These are phyloP conservation scores for Philotrypesis tridentata DNA, from an alignment of 1,140 invertebrate genomes.

Conservation along the genomic window DNA sequence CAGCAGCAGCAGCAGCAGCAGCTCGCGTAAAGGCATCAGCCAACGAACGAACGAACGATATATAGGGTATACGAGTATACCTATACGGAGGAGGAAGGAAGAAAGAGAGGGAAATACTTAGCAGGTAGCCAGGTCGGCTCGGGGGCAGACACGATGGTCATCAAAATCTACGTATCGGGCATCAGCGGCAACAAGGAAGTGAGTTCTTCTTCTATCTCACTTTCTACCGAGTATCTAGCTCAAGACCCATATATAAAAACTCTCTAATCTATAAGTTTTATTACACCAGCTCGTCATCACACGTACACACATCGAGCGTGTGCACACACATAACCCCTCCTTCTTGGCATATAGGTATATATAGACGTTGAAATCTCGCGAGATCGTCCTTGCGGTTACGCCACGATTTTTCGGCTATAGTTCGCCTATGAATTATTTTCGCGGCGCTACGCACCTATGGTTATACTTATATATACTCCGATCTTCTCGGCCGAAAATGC, in stretches of 20 bases:
- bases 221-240: not conserved
- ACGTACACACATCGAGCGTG: not conserved
- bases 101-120: slow-evolving; percentile 2
- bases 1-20: slow-evolving; percentile 16
- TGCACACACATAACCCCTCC: not conserved
- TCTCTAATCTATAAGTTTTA: no score
- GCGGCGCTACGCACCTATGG: not conserved
- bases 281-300: no score
- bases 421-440: slow-evolving; percentile 23
- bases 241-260: no score
- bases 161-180: slow-evolving; percentile 91
- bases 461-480: not conserved
- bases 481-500: not conserved
- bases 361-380: not conserved
- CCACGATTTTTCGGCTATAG: slow-evolving; percentile 25
- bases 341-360: no score
- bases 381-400: slow-evolving; percentile 26
- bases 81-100: not conserved
- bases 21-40: no score
- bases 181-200: slow-evolving; percentile 95
- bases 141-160: slow-evolving; percentile 79
- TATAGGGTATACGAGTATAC: no score
- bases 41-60: slow-evolving; percentile 13
- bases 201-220: slow-evolving; percentile 62
- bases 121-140: slow-evolving; percentile 43